Conservation (phyloP, 2,888 invertebrate species). For the Microdon myrmicae region DNA sequence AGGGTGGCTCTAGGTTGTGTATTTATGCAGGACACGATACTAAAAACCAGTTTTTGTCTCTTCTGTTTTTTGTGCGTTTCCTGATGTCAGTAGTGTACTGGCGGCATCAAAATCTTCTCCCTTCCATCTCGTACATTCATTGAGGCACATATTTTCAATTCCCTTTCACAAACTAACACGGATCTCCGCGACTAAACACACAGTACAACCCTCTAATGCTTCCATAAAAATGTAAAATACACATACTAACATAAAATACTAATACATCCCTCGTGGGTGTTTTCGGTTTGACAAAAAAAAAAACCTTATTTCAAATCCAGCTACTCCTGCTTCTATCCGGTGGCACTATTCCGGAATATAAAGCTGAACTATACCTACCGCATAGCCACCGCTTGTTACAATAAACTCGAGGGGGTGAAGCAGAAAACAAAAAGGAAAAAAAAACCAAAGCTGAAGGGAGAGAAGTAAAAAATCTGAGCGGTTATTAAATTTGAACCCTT, state of each 20-base stretch:
- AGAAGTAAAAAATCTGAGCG: constrained; percentile 34
- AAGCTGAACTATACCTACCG: constrained; percentile 35
- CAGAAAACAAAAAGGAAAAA: constrained; percentile 12
- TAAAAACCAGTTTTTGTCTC: constrained; percentile 30
- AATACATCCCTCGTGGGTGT: constrained; percentile 5
- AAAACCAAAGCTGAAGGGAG: neutral
- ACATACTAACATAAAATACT: constrained; percentile 18
- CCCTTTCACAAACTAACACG: constrained; percentile 23
- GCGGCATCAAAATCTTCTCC: too few species aligned
- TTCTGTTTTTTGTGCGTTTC: constrained; percentile 8
- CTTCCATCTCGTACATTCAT: constrained; percentile 9
- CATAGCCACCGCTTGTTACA: constrained; percentile 10
- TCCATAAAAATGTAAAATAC: constrained; percentile 48
- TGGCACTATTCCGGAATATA: constrained; percentile 27
- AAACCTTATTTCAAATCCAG: constrained; percentile 38
- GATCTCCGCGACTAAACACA: constrained; percentile 51
- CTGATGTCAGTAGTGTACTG: constrained; percentile 25
- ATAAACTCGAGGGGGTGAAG: constrained; percentile 7
- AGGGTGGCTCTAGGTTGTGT: constrained; percentile 10
- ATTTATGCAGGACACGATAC: constrained; percentile 16
- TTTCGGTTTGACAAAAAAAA: too few species aligned
- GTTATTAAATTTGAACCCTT: constrained; percentile 53
- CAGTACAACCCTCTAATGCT: constrained; percentile 48
- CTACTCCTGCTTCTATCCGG: neutral
- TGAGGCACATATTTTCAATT: constrained; percentile 32